Base-by-base conservation (phyloP, 1,140 invertebrate genomes). In the Drosophila gunungcola region DNA sequence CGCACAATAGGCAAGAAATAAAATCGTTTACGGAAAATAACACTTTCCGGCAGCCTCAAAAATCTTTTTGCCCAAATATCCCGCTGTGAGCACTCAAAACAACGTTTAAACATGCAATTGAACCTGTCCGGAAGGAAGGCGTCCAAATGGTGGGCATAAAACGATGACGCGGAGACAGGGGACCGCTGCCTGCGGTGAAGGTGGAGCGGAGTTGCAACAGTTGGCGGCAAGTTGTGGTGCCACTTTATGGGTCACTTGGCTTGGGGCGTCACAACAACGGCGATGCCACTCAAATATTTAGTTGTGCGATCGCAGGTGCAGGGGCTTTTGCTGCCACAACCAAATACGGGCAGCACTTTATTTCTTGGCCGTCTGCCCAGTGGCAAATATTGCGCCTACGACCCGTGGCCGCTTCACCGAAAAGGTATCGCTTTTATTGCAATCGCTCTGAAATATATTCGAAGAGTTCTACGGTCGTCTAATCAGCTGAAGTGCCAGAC, bases 201-300 rank as follows among this genome's bases (percentile, higher is more conserved):
- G 5, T 32, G 16, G 13, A 41, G 29, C 39, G 45, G 29, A 34
- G 12, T 27, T 76, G 72, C 73, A 76, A 76, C 73, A 76, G 73
- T 76, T 76, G 73, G 73, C 48, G 48, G 61, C 60, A 41, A 41
- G 16, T 39, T 34, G 60, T 46, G 52, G 72, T 64, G 70, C 43
- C 73, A 67, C 67, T 76, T 76, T 67, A 76, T 76, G 73, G 73
- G 73, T 76, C 73, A 76, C 73, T 75, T 76, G 73, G 60, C 27
- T 57, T 21, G n/a, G 36, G 58, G 32, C 51, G 52, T 27, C 61
- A 58, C 61, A 65, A 67, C 73, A 56, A 58, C 60, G 49, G 49
- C 32, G 46, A 57, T 39, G 53, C 72, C 73, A 67, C 61, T 75
- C 73, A 75, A 75, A 75, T 58, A 75, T 75, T 75, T 67, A 58